These are phyloP conservation scores for Branchipolynoe longqiensis DNA, from an alignment of 2,888 invertebrate genomes.

Conservation along the genomic window DNA sequence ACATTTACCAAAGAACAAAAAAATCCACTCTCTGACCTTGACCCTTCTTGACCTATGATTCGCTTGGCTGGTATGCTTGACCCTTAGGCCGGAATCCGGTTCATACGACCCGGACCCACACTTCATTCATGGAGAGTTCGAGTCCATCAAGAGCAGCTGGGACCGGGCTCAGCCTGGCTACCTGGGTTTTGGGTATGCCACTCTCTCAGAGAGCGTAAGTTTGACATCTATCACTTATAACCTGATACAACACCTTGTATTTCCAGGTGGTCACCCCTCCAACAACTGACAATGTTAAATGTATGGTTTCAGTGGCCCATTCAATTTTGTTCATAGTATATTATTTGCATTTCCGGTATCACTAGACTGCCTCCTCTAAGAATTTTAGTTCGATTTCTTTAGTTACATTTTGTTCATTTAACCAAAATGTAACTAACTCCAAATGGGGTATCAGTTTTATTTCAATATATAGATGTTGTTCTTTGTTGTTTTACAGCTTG, in stretches of 20 bases:
- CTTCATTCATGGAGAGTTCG: constrained; percentile 68
- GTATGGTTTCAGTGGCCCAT: not conserved
- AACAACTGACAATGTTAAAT: not conserved
- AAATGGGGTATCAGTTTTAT: too few relatives aligned
- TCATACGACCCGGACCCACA: constrained; percentile 70
- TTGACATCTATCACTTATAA: not conserved
- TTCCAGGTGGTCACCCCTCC: not conserved
- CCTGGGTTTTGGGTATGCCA: constrained; percentile 66
- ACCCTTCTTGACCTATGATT: not conserved
- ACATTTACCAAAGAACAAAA: too few relatives aligned
- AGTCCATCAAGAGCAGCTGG: constrained; percentile 60
- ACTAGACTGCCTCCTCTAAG: too few relatives aligned
- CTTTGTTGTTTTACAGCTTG: too few relatives aligned
- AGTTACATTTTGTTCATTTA: too few relatives aligned
- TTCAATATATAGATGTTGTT: too few relatives aligned
- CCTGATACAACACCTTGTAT: too few relatives aligned
- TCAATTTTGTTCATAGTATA: too few relatives aligned
- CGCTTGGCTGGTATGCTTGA: not conserved
- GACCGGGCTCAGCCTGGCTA: constrained; percentile 64
- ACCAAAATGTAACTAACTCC: too few relatives aligned
- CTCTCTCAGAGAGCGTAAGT: constrained; percentile 35
- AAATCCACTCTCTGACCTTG: too few relatives aligned
- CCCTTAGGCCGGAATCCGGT: constrained; percentile 64
- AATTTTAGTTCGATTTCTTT: too few relatives aligned
- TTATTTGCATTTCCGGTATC: too few relatives aligned